Base-by-base conservation (phyloP, 2,113 vertebrate species). In the Chascanopsetta lugubris region DNA sequence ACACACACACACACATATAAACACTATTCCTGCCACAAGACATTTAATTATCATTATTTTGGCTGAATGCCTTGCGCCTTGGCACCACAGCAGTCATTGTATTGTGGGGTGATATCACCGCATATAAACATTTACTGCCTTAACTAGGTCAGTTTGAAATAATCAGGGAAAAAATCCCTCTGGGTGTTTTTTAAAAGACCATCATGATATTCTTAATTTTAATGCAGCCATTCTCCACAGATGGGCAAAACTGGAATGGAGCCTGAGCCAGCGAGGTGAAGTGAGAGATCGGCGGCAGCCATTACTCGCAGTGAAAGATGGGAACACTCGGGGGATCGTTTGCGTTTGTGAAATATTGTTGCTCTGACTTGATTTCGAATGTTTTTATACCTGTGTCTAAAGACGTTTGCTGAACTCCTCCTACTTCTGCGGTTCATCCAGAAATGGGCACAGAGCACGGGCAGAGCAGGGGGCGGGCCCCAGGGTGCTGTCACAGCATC, bases 81-180 rank as follows among this genome's bases (percentile, higher is more conserved):
- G 73, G 84, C 74, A 46, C 47, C 29, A 12, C 30, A 63, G 43
- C 43, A 43, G 55, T 30, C 51, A 43, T 21, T 36, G 61, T 30
- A 45, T 60, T 64, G 61, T 76, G 49, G 62, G 61, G 47, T 3
- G 13, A 76, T 50, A 64, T 69, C 38, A 26, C 27, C 17, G 43
- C 45, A 42, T 77, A 69, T 56, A 69, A 60, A 74, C 61, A 77
- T 74, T 40, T 56, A 24, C 36, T 61, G 56, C 42, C 45, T 59
- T 65, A 82, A 82, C 54, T 86, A 55, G 81, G 72, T 82, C 81
- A 84, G 17, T 79, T 57, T 68, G 71, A 78, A 70, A 61, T 68
- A 72, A 70, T 73, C 68, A 38, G 30, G 46, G 45, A 46, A 66
- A 30, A 18, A 63, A 49, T 66, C 58, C 59, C 68, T 55, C 51